phyloP scores from a whole-genome alignment of 2,888 invertebrate species.

The Callyntrura sp. region DNA sequence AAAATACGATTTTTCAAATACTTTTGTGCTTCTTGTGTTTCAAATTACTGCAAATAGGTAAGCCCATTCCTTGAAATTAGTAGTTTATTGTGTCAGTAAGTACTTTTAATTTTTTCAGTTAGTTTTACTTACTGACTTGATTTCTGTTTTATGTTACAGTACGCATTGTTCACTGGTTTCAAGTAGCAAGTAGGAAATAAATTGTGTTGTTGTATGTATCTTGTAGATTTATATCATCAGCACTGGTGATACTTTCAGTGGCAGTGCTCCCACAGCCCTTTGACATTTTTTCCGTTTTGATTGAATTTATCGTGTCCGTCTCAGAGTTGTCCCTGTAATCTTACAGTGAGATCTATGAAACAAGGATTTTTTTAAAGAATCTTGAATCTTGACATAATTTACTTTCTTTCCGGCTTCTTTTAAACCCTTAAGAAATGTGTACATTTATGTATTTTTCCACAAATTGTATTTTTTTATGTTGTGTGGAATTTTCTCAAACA shows the following conservation, averaged over 20 bases:
- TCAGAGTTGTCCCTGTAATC: constrained; percentile 3
- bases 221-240: neutral
- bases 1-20: too few species aligned
- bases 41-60: too few species aligned
- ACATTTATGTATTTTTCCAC: neutral
- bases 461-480: neutral
- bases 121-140: constrained; percentile 36
- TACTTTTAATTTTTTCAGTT: constrained; percentile 64
- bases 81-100: neutral
- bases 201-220: too few species aligned
- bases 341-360: constrained; percentile 25
- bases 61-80: too few species aligned
- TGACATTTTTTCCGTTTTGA: constrained; percentile 34
- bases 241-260: too few species aligned
- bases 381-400: constrained; percentile 60
- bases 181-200: constrained; percentile 2
- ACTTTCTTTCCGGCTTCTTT: constrained; percentile 44
- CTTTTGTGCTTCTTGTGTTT: too few species aligned
- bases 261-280: too few species aligned
- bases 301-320: neutral
- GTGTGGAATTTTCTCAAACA: too few species aligned
- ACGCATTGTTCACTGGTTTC: too few species aligned
- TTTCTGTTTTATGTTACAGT: too few species aligned
- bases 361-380: constrained; percentile 41
- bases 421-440: neutral